Conservation (phyloP, 2,113 vertebrate species). For the Pardalotus punctatus region DNA sequence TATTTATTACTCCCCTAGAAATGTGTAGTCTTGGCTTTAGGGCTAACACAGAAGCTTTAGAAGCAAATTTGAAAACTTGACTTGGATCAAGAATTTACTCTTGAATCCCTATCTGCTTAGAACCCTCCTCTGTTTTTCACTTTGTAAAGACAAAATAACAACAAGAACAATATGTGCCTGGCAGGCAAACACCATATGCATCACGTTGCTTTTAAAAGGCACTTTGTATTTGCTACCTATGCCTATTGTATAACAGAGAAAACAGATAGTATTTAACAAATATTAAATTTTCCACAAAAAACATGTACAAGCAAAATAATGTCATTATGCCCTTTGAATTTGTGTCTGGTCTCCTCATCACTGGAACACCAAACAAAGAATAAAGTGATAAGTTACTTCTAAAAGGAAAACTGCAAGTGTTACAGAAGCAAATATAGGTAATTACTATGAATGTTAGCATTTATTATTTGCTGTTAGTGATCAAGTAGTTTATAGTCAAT, state of each 20-base stretch:
- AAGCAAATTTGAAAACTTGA: neutral
- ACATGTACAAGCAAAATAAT: neutral
- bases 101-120: neutral
- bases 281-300: neutral
- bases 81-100: neutral
- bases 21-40: neutral
- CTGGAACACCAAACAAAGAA: neutral
- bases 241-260: neutral
- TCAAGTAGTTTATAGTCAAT: neutral
- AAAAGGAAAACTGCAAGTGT: neutral
- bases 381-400: neutral
- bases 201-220: neutral
- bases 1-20: neutral
- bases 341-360: neutral
- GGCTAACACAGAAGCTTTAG: neutral
- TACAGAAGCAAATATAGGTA: neutral
- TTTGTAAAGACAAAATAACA: neutral
- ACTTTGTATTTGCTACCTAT: neutral
- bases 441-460: neutral
- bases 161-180: neutral
- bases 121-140: neutral
- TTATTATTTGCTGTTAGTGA: neutral
- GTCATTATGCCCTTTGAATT: neutral
- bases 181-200: neutral
- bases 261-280: neutral